phyloP scores from a whole-genome alignment of 2,797 vertebrate species.

The Florisuga fusca region DNA sequence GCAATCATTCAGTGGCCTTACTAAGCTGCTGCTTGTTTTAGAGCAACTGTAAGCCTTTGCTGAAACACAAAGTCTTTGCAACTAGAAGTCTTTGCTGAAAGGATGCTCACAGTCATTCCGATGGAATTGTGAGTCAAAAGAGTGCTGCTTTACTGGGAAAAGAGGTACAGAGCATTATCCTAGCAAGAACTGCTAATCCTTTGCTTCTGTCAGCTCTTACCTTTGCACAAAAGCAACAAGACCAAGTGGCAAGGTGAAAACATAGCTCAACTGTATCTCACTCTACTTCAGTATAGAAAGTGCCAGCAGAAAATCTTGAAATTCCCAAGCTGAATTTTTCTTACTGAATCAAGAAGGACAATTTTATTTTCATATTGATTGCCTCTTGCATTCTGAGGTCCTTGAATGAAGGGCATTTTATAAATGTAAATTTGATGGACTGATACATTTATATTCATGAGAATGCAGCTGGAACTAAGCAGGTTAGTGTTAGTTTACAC shows the following conservation, averaged over 20 bases:
- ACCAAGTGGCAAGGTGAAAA: not conserved
- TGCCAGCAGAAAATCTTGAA: not conserved
- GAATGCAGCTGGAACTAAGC: conserved; percentile 43
- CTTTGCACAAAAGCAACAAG: not conserved
- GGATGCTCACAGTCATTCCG: not conserved
- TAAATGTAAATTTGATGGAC: conserved; percentile 65
- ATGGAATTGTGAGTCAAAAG: not conserved
- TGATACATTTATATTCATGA: conserved; percentile 70
- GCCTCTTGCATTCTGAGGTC: conserved; percentile 28
- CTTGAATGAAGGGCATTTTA: conserved; percentile 58
- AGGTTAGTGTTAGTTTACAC: conserved; percentile 61
- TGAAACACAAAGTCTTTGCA: not conserved
- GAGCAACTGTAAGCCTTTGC: not conserved
- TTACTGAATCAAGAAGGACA: conserved; percentile 19
- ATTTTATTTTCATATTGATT: conserved; percentile 54
- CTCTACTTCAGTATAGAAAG: not conserved
- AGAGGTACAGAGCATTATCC: not conserved
- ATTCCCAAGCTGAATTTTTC: not conserved
- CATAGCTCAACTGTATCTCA: not conserved
- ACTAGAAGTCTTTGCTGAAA: not conserved
- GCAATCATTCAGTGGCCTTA: not conserved
- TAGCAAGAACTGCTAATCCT: not conserved
- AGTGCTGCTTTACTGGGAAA: not conserved
- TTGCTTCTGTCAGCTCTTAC: not conserved
- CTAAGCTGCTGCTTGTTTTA: not conserved